Percentiles rank a stretch among this genome's conserved stretches.
phyloP scores from a whole-genome alignment of 35 echinoderm and acorn worm genomes.

The Nesometra sesokonis region DNA sequence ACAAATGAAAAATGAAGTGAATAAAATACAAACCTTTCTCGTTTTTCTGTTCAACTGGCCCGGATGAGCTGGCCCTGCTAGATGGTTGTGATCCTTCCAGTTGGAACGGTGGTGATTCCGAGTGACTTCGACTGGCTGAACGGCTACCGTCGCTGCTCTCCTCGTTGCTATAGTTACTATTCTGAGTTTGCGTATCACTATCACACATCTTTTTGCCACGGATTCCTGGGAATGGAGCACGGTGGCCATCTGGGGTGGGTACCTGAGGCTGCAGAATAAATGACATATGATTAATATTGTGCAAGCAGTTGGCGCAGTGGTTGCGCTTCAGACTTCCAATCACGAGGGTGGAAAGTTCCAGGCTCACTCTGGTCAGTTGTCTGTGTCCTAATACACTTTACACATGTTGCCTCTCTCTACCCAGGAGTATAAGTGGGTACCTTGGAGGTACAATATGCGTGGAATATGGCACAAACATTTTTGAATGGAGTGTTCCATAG shows the following conservation, averaged over 20 bases:
- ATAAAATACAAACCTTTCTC: slow-evolving; percentile 77
- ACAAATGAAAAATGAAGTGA: too few relatives aligned
- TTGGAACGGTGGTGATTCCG: slow-evolving; percentile 54
- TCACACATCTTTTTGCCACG: slow-evolving; percentile 24
- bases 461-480: too few relatives aligned
- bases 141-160: slow-evolving; percentile 48
- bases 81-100: slow-evolving; percentile 78
- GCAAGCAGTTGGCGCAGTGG: too few relatives aligned
- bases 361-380: too few relatives aligned
- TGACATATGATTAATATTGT: too few relatives aligned
- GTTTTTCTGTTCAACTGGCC: slow-evolving; percentile 58
- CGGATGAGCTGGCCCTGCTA: slow-evolving; percentile 79
- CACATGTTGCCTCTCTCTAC: too few relatives aligned
- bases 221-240: slow-evolving; percentile 68
- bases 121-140: slow-evolving; percentile 55
- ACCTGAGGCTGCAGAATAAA: slow-evolving; percentile 13
- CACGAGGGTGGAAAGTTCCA: too few relatives aligned
- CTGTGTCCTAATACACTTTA: too few relatives aligned
- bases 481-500: too few relatives aligned
- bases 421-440: too few relatives aligned
- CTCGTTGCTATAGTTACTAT: slow-evolving; percentile 22
- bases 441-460: too few relatives aligned
- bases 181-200: slow-evolving; percentile 70
- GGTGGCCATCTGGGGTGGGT: slow-evolving; percentile 52
- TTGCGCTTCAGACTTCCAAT: too few relatives aligned